Evolutionary conservation across 2,113 vertebrate species (phyloP), one percentile per base, ranked within the genome.

Genomic region (Mungos mungo): DNA sequence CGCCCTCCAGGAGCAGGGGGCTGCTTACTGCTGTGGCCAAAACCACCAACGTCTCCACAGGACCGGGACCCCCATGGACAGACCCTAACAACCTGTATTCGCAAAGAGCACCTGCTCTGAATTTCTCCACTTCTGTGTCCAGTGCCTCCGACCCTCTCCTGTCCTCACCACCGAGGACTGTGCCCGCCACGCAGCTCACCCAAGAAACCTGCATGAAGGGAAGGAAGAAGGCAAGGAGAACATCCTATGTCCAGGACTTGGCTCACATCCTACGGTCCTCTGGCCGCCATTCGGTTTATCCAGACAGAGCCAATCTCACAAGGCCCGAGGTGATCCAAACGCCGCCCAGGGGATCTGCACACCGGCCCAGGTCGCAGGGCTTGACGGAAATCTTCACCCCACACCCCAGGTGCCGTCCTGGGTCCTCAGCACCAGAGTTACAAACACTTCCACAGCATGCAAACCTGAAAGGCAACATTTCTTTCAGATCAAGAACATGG

Each of bases 31-130:
- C 94, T 92, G 66, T 77, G 82, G 82, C 69, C 45, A 94, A 84
- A 97, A 80, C 47, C 25, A 65, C 33, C 96, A 93, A 98, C 96
- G 82, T 95, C 81, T 97, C 87, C 80, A 45, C 31, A 21, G 8
- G 94, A 80, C 88, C 96, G 76, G 81, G 69, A 82, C 93, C 76
- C 82, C 90, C 87, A 71, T 77, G 41, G 91, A 88, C 66, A 89
- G 54, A 31, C 23, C 7, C 0, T 4, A 33, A 25, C 47, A 41
- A 45, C 5, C 6, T 57, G 31, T 18, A 14, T 21, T 47, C 16
- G 0, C 41, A 63, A 10, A 14, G 7, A 21, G 31, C 3, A 18
- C 29, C 60, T 21, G 33, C 19, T 7, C 29, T 7, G 41, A 38
- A 33, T 7, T 15, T 35, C n/a, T 52, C 0, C 38, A 10, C 16